These are phyloP conservation scores for Myotis myotis DNA, from an alignment of 2,797 vertebrate genomes.

Conservation along the genomic window DNA sequence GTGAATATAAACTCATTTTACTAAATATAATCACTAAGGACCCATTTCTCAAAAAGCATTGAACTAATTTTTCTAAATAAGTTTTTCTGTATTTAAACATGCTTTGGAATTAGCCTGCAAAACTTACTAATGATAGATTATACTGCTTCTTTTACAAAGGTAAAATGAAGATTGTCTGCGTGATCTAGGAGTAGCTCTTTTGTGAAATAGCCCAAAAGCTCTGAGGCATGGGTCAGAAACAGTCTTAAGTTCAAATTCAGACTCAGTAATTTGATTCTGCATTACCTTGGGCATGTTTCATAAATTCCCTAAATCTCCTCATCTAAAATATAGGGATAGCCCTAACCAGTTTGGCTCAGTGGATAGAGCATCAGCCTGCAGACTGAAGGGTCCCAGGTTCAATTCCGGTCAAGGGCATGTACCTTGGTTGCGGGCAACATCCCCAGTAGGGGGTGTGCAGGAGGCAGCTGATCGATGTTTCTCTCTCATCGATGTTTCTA, in stretches of 20 bases:
- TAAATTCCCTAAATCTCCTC: not conserved
- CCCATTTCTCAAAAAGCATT: conserved; percentile 32
- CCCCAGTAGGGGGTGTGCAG: no score
- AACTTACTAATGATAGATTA: not conserved
- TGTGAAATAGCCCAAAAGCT: not conserved
- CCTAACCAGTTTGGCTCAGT: no score
- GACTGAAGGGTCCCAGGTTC: no score
- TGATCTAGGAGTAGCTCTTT: not conserved
- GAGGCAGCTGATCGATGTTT: no score
- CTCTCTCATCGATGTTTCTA: no score
- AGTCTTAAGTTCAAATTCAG: not conserved
- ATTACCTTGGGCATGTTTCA: not conserved
- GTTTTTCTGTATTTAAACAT: conserved; percentile 34
- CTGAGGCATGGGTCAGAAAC: not conserved
- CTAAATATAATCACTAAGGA: not conserved
- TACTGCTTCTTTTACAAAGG: not conserved
- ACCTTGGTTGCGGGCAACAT: no score
- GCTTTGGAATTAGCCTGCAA: not conserved
- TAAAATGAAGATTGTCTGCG: not conserved
- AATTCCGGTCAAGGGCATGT: no score
- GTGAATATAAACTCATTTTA: not conserved
- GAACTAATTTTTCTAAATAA: not conserved
- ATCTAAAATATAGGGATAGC: not conserved
- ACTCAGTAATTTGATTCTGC: not conserved
- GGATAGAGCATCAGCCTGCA: no score